These are phyloP conservation scores for Sander lucioperca DNA, from an alignment of 2,113 vertebrate genomes.

Conservation along the genomic window DNA sequence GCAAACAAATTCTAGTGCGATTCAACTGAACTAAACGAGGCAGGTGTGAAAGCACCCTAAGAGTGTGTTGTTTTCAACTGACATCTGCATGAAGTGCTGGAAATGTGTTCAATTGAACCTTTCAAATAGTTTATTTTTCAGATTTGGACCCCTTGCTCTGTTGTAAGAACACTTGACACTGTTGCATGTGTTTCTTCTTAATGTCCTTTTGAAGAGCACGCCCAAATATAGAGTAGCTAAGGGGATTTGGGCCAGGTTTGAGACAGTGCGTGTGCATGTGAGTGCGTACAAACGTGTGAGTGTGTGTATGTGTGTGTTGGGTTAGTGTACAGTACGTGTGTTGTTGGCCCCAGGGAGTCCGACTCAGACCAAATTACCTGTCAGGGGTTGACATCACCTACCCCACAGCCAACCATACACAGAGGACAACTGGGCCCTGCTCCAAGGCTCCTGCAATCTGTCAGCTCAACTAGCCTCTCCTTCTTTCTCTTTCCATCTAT, in stretches of 20 bases:
- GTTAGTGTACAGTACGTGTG: slow-evolving; percentile 53
- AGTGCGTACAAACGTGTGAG: slow-evolving; percentile 17
- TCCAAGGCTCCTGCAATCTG: slow-evolving; percentile 72
- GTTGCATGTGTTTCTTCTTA: slow-evolving; percentile 27
- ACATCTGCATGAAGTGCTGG: background rate
- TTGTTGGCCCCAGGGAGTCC: slow-evolving; percentile 57
- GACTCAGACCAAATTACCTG: slow-evolving; percentile 81
- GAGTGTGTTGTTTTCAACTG: background rate
- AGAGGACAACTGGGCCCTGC: slow-evolving; percentile 74
- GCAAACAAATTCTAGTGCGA: no score
- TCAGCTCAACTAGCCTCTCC: slow-evolving; percentile 65
- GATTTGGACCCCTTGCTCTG: background rate
- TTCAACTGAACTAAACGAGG: no score
- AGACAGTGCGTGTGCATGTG: slow-evolving; percentile 39
- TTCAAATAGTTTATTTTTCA: background rate
- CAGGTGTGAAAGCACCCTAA: no score
- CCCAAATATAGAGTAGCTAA: slow-evolving; percentile 47
- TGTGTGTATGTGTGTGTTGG: slow-evolving; percentile 32
- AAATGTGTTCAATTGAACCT: background rate
- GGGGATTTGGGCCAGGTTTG: slow-evolving; percentile 48
- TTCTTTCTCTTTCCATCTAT: slow-evolving; percentile 32
- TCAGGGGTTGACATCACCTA: slow-evolving; percentile 82
- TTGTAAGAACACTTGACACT: slow-evolving; percentile 22
- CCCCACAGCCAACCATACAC: slow-evolving; percentile 73
- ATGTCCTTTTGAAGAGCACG: slow-evolving; percentile 45